Evolutionary conservation across 2,888 invertebrate genomes (phyloP).

Genomic region (Pollenia griseotomentosa): DNA sequence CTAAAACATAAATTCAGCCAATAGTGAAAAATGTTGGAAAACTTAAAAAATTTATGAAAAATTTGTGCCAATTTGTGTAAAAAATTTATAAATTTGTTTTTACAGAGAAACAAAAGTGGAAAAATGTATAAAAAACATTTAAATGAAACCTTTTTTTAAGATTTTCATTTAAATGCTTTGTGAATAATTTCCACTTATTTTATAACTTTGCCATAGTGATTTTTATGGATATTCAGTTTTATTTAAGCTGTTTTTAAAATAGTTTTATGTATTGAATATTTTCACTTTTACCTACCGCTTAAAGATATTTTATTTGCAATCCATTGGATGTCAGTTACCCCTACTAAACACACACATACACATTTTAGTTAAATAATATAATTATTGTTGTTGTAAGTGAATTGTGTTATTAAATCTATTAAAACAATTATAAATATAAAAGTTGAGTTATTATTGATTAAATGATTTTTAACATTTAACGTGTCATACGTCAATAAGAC

Average conservation of each 20-base stretch:
- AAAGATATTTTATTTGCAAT: slow-evolving; percentile 78
- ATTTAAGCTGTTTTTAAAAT: background rate
- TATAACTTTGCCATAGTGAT: slow-evolving; percentile 1
- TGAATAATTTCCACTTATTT: background rate
- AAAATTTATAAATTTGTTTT: background rate
- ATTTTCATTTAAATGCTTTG: no score
- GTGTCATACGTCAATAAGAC: background rate
- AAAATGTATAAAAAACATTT: background rate
- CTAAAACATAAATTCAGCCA: slow-evolving; percentile 60
- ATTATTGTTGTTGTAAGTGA: background rate
- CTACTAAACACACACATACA: slow-evolving; percentile 73
- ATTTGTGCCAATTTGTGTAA: slow-evolving; percentile 60
- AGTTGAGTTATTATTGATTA: background rate
- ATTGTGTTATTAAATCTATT: background rate
- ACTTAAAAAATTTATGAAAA: background rate
- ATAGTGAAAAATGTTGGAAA: slow-evolving; percentile 42
- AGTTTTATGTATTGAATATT: slow-evolving; percentile 4
- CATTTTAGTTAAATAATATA: slow-evolving; percentile 14
- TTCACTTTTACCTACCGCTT: slow-evolving; percentile 81
- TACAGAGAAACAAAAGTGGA: background rate
- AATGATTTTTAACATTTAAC: slow-evolving; percentile 5
- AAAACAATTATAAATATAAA: slow-evolving; percentile 9
- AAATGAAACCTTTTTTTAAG: background rate
- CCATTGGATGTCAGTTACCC: slow-evolving; percentile 78
- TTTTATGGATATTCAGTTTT: background rate